A percentile compares a stretch with the other conserved stretches of the same genome.
These are phyloP conservation scores for Phoxinus dragarum DNA, from an alignment of 2,797 vertebrate genomes.

Conservation along the genomic window DNA sequence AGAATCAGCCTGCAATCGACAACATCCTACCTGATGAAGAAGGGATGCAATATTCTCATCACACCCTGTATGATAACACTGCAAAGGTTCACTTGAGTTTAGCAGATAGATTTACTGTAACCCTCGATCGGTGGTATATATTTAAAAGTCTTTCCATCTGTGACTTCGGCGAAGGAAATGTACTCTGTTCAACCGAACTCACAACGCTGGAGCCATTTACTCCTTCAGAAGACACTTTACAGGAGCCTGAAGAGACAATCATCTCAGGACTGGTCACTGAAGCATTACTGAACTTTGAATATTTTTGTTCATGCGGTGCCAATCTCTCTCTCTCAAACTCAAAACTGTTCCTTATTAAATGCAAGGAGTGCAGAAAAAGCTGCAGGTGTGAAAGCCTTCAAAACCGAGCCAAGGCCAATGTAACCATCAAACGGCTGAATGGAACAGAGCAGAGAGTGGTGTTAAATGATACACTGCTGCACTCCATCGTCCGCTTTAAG, in stretches of 20 bases:
- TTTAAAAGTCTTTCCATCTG: constrained; percentile 25
- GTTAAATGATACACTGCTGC: constrained; percentile 32
- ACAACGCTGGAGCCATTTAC: constrained; percentile 1
- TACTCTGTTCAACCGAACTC: background rate
- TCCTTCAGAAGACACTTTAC: background rate
- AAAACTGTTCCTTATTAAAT: background rate
- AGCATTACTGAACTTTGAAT: background rate
- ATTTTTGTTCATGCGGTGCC: constrained; percentile 2
- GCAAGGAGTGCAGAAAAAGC: constrained; percentile 1
- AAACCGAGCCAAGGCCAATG: constrained; percentile 5
- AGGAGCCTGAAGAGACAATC: background rate
- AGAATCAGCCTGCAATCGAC: background rate
- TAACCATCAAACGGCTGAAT: background rate
- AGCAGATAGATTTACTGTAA: background rate
- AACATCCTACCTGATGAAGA: constrained; percentile 2
- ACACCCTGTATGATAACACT: constrained; percentile 1
- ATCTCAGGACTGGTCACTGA: constrained; percentile 25
- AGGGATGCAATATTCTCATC: background rate
- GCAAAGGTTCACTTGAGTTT: constrained; percentile 27
- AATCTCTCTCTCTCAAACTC: background rate
- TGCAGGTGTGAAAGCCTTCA: constrained; percentile 30
- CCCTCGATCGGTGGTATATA: constrained; percentile 1
- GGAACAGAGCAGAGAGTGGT: background rate
- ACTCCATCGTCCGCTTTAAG: constrained; percentile 11
- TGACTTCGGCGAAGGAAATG: constrained; percentile 33